phyloP scores from a whole-genome alignment of 2,797 vertebrate genomes.

The Cephalopachus bancanus region DNA sequence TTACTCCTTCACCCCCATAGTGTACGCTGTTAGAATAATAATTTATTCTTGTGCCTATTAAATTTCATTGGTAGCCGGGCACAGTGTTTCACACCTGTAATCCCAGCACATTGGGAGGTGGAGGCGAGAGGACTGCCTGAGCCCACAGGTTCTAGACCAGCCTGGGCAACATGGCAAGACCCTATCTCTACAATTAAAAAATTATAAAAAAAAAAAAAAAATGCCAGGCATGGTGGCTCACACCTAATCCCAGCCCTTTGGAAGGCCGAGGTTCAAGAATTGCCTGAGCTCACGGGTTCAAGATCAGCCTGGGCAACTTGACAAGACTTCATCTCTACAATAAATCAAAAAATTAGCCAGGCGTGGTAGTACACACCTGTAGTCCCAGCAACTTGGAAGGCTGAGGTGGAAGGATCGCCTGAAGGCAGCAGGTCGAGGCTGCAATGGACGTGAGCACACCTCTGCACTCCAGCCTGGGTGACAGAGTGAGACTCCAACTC shows the following conservation, averaged over 20 bases:
- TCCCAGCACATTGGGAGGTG: background rate
- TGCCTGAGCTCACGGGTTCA: too few species aligned
- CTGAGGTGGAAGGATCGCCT: too few species aligned
- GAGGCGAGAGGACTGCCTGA: background rate
- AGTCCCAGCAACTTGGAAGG: too few species aligned
- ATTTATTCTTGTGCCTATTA: background rate
- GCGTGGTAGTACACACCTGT: too few species aligned
- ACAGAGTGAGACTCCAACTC: too few species aligned
- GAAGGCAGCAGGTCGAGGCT: too few species aligned
- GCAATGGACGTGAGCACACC: too few species aligned
- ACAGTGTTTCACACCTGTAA: background rate
- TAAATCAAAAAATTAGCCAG: too few species aligned
- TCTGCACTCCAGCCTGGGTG: too few species aligned
- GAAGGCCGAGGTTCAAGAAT: background rate
- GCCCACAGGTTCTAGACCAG: background rate
- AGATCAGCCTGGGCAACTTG: too few species aligned
- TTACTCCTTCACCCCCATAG: background rate
- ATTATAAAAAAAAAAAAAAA: background rate
- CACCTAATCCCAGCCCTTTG: background rate
- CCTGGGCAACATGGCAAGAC: background rate
- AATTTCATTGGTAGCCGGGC: slow-evolving; percentile 5
- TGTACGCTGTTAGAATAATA: slow-evolving; percentile 10
- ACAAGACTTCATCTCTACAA: too few species aligned
- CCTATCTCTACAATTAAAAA: background rate
- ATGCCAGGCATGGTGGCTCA: background rate